Evolutionary conservation across 2,888 invertebrate genomes (phyloP).

Genomic region (Fragum fragum): DNA sequence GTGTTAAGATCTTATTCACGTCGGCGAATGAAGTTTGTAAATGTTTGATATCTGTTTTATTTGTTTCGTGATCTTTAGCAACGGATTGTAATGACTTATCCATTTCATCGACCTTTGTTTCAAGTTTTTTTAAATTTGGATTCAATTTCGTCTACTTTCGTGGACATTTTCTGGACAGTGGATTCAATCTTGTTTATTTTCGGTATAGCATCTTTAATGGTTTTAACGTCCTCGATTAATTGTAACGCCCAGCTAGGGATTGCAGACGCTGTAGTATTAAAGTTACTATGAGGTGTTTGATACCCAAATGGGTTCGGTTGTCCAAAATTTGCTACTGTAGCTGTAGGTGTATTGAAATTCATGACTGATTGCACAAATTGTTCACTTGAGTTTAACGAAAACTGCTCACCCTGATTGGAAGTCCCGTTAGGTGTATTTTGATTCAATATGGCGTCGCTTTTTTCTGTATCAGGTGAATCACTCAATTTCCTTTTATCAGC

Average conservation of each 20-base stretch:
- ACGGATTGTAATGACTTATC: conserved; percentile 1
- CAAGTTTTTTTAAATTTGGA: background rate
- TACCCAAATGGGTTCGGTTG: background rate
- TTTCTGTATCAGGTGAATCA: background rate
- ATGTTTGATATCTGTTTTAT: background rate
- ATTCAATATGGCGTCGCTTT: background rate
- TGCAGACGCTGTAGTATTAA: too few relatives aligned
- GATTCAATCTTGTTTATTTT: background rate
- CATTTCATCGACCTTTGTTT: background rate
- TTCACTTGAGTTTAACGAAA: background rate
- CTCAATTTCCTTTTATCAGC: background rate
- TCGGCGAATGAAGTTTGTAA: background rate
- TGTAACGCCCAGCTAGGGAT: too few relatives aligned
- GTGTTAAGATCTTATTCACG: background rate
- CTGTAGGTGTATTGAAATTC: background rate
- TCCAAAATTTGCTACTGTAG: conserved; percentile 7
- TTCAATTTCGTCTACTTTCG: background rate
- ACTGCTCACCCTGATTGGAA: conserved; percentile 4
- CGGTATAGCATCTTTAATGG: too few relatives aligned
- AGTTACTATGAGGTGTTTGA: background rate
- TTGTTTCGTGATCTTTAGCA: background rate
- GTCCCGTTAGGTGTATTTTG: background rate
- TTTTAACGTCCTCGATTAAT: too few relatives aligned
- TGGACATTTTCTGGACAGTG: background rate
- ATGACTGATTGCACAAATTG: conserved; percentile 1